Evolutionary conservation across 1,140 invertebrate species (phyloP), one percentile per base, ranked within the genome.

Genomic region (Saxidomus purpurata): DNA sequence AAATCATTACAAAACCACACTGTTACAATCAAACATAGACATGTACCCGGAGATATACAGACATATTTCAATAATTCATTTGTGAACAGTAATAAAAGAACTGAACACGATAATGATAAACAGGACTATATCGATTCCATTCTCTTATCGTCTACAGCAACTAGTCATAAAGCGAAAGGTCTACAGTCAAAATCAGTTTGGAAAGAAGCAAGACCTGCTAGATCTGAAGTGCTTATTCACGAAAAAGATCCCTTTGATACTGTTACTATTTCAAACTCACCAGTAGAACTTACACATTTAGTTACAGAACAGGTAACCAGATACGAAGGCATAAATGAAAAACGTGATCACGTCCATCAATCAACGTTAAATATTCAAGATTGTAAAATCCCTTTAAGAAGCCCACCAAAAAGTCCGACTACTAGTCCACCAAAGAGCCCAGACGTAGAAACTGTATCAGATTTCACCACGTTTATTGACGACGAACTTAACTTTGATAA

Each of bases 91-190:
- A 15, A 13, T 4, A 82, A 43, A 22, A 25, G 3, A 25, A 49
- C 0, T 49, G 17, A 9, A 17, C 43, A 49, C 8, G 25, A 79
- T 9, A 34, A 61, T 25, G 59, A 67, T n/a, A 82, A 59, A 63
- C 80, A 76, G 34, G 67, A 85, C n/a, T 76, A 74, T 59, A 87
- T 79, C 17, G 85, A 87, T 28, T 43, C 85, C 6, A 87, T 87
- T 49, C 40, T 85, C 17, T 61, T 55, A 36, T 74, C 83, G n/a
- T 36, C 76, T 36, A 79, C 34, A 19, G 6, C 47, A 34, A 11
- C 19, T 2, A 25, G 1, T 52, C 2, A 34, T 22, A 79, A 59
- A 22, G 13, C 15, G 8, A 34, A 34, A 34, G 47, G 55, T 34
- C 17, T 59, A 15, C 31, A 17, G 28, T 31, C 31, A 55, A 38